phyloP scores from a whole-genome alignment of 2,113 vertebrate genomes.

The Spheniscus mendiculus region DNA sequence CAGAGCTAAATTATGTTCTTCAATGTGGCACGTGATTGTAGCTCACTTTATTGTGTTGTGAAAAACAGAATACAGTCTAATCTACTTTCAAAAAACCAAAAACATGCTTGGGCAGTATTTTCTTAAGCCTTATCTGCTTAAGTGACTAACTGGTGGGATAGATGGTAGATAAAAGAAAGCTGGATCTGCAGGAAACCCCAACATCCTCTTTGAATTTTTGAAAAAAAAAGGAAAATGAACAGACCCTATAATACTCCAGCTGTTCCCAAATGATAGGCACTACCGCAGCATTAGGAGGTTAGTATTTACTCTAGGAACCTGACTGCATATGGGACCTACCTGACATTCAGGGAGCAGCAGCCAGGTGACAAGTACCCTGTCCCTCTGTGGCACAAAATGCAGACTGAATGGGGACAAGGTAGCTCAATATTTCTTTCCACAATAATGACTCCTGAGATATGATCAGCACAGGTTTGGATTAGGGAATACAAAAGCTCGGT shows the following conservation, averaged over 20 bases:
- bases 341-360: background rate
- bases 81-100: background rate
- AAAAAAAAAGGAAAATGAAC: background rate
- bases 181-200: background rate
- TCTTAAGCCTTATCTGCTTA: background rate
- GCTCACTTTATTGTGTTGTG: background rate
- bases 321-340: background rate
- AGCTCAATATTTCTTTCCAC: background rate
- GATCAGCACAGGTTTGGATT: background rate
- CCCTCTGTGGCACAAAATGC: background rate
- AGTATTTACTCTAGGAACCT: background rate
- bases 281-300: background rate
- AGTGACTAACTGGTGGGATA: background rate
- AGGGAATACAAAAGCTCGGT: background rate
- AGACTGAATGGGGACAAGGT: too few relatives aligned
- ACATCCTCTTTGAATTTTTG: background rate
- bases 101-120: background rate
- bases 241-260: background rate
- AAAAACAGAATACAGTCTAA: background rate
- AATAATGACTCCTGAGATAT: background rate
- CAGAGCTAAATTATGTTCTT: background rate
- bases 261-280: background rate
- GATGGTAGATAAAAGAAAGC: background rate
- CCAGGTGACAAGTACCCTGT: background rate
- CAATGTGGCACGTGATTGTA: background rate